A percentile compares a stretch with the other conserved stretches of the same genome.
phyloP scores from a whole-genome alignment of 2,797 vertebrate species.

The Myiothlypis coronata region DNA sequence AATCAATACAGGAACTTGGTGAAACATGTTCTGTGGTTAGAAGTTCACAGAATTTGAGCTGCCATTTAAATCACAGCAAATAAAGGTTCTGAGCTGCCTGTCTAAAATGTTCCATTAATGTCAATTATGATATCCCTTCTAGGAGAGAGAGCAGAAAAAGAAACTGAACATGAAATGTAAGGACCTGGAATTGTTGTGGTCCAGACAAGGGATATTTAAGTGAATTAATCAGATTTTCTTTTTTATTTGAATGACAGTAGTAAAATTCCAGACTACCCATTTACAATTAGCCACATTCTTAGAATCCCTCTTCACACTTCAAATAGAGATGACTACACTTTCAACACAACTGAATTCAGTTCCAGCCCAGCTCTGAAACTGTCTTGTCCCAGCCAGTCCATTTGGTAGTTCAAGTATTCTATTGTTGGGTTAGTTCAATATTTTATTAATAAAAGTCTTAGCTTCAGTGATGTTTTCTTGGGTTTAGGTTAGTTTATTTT shows the following conservation, averaged over 20 bases:
- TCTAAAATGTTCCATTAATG: background rate
- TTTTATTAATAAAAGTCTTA: slow-evolving; percentile 5
- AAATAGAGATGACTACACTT: background rate
- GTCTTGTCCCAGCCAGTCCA: background rate
- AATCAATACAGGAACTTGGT: background rate
- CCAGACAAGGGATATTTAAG: background rate
- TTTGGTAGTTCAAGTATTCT: background rate
- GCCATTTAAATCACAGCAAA: background rate
- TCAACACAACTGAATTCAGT: background rate
- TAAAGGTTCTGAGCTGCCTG: background rate
- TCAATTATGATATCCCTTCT: background rate
- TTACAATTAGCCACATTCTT: background rate
- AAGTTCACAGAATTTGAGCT: background rate
- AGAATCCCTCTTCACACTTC: background rate
- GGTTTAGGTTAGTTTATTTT: slow-evolving; percentile 22
- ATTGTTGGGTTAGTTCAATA: background rate
- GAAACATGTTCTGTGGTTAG: background rate
- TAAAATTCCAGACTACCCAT: background rate
- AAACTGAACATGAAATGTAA: background rate
- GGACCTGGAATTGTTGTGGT: background rate
- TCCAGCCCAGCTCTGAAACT: background rate
- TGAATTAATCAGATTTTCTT: background rate
- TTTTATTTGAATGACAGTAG: background rate
- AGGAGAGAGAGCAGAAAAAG: background rate
- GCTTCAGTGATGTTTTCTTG: background rate